Evolutionary conservation across 2,797 vertebrate species (phyloP).

Genomic region (Cossypha heuglini): DNA sequence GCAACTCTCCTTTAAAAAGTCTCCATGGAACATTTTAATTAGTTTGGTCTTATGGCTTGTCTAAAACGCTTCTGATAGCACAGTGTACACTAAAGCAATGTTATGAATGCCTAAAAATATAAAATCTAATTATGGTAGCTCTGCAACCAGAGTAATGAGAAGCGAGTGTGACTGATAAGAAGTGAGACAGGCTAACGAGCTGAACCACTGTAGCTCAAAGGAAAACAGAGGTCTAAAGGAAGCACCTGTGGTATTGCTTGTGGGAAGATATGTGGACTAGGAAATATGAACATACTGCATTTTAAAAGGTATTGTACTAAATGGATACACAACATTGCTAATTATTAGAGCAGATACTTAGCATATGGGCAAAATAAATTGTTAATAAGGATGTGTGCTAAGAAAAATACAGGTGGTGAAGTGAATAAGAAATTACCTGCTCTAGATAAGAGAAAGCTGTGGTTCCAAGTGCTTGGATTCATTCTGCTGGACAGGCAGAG

Average conservation of each 20-base stretch:
- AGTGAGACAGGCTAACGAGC: constrained; percentile 12
- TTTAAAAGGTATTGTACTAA: not conserved
- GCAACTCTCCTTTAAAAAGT: not conserved
- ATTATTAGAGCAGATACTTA: not conserved
- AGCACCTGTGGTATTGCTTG: not conserved
- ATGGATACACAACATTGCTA: not conserved
- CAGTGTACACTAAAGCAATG: not conserved
- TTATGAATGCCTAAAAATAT: constrained; percentile 42
- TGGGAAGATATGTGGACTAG: not conserved
- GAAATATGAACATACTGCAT: not conserved
- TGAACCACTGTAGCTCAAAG: constrained; percentile 20
- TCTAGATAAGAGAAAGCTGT: not conserved
- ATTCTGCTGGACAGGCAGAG: not conserved
- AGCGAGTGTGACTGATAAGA: not conserved
- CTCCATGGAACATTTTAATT: constrained; percentile 33
- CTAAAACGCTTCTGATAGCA: constrained; percentile 26
- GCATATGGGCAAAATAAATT: not conserved
- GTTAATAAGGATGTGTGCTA: not conserved
- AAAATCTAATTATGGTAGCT: constrained; percentile 40
- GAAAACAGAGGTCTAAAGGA: not conserved
- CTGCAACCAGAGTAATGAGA: constrained; percentile 19
- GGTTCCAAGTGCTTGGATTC: not conserved
- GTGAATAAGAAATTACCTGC: not conserved
- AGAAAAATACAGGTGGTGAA: not conserved
- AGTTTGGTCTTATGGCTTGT: constrained; percentile 31